These are phyloP conservation scores for Panagrolaimus sp. DNA, from an alignment of 1,140 invertebrate genomes.

Conservation along the genomic window DNA sequence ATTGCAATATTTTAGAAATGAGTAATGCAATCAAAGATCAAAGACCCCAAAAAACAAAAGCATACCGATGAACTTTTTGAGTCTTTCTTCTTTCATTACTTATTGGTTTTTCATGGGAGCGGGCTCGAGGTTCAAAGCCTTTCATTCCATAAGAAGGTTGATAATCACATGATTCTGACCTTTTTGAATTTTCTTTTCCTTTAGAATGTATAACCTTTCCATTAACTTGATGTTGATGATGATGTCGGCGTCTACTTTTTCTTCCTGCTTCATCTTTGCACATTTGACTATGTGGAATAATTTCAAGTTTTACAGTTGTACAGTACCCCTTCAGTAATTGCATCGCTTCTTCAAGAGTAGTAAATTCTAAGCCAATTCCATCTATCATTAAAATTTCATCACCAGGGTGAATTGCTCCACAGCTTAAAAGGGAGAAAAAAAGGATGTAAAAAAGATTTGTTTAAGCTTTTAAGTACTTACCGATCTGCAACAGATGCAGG, in stretches of 20 bases:
- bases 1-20: background rate
- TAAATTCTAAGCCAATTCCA: conserved; percentile 61
- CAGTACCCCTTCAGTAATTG: conserved; percentile 67
- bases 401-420: conserved; percentile 79
- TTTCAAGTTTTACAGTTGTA: conserved; percentile 28
- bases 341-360: conserved; percentile 67
- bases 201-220: background rate
- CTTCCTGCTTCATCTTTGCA: background rate
- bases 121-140: conserved; percentile 6
- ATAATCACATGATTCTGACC: conserved; percentile 10
- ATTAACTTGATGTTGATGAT: no score
- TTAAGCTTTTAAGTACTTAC: conserved; percentile 60
- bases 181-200: background rate
- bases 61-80: background rate
- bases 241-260: conserved; percentile 6
- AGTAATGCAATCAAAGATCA: no score
- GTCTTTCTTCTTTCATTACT: background rate
- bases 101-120: background rate
- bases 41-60: background rate
- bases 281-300: conserved; percentile 31
- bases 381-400: conserved; percentile 65
- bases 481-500: conserved; percentile 86
- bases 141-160: conserved; percentile 5
- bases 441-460: background rate
- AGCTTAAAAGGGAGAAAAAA: conserved; percentile 67